Percentiles rank a stretch among this genome's conserved stretches.
phyloP scores from a whole-genome alignment of 2,797 vertebrate species.

The Gymnoscopelus braueri region DNA sequence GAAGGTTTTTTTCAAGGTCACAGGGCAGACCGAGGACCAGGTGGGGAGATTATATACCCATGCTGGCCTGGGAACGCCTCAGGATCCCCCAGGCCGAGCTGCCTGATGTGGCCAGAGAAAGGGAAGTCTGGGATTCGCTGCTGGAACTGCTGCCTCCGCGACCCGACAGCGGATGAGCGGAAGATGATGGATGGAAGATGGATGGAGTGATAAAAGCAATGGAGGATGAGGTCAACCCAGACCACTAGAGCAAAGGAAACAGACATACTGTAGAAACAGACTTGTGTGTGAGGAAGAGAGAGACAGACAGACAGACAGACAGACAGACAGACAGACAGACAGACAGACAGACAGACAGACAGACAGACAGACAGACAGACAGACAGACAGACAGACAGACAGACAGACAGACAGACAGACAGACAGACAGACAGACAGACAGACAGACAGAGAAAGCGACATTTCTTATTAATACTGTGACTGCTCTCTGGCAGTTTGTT shows the following conservation, averaged over 20 bases:
- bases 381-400: constrained; percentile 44
- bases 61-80: no score
- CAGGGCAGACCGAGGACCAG: no score
- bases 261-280: background rate
- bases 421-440: constrained; percentile 38
- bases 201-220: constrained; percentile 63
- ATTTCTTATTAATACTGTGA: constrained; percentile 77
- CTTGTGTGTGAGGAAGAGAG: background rate
- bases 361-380: background rate
- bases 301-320: background rate
- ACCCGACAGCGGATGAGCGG: no score
- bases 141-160: no score
- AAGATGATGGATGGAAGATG: background rate
- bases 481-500: constrained; percentile 72
- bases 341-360: constrained; percentile 21
- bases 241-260: constrained; percentile 47
- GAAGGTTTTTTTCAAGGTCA: no score
- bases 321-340: constrained; percentile 38
- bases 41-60: no score
- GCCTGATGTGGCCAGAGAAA: no score
- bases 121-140: no score
- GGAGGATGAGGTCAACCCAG: constrained; percentile 64
- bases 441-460: constrained; percentile 29
- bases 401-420: constrained; percentile 51
- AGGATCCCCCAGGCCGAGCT: no score